phyloP scores from a whole-genome alignment of 1,140 invertebrate genomes.

The Drosophila yakuba region DNA sequence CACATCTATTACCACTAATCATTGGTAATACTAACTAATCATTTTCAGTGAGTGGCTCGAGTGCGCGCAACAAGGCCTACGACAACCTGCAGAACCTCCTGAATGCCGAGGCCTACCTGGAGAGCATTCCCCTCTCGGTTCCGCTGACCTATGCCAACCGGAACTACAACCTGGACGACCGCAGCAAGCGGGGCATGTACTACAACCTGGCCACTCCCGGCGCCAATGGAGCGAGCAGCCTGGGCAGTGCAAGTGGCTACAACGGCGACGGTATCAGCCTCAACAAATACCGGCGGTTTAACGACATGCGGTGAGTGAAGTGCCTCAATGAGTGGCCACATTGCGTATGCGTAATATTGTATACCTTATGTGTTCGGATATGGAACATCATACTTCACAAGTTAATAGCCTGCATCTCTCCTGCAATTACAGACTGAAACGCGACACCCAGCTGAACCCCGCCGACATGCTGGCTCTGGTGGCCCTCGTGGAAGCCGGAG shows the following conservation, averaged over 20 bases:
- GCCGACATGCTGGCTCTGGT: constrained; percentile 82
- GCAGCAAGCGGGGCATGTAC: constrained; percentile 75
- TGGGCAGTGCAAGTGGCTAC: constrained; percentile 24
- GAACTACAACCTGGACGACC: constrained; percentile 76
- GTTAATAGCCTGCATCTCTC: too few relatives aligned
- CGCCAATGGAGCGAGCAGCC: constrained; percentile 9
- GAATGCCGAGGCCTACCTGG: constrained; percentile 77
- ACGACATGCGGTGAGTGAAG: constrained; percentile 79
- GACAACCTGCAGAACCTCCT: constrained; percentile 80
- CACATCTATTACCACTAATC: too few relatives aligned
- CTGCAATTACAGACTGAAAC: constrained; percentile 49
- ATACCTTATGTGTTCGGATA: neutral
- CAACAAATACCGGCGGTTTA: constrained; percentile 72
- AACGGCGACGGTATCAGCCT: constrained; percentile 63
- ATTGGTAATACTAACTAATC: too few relatives aligned
- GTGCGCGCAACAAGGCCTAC: constrained; percentile 74
- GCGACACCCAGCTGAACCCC: constrained; percentile 78
- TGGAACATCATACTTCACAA: too few relatives aligned
- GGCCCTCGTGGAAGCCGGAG: constrained; percentile 80
- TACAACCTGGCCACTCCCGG: constrained; percentile 55
- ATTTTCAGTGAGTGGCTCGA: constrained; percentile 35
- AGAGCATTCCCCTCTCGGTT: constrained; percentile 71
- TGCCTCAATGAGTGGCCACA: neutral
- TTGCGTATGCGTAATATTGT: constrained; percentile 19
- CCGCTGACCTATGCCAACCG: constrained; percentile 74